Evolutionary conservation across 2,797 vertebrate species (phyloP), one percentile per base, ranked within the genome.

Genomic region (Limosa lapponica): DNA sequence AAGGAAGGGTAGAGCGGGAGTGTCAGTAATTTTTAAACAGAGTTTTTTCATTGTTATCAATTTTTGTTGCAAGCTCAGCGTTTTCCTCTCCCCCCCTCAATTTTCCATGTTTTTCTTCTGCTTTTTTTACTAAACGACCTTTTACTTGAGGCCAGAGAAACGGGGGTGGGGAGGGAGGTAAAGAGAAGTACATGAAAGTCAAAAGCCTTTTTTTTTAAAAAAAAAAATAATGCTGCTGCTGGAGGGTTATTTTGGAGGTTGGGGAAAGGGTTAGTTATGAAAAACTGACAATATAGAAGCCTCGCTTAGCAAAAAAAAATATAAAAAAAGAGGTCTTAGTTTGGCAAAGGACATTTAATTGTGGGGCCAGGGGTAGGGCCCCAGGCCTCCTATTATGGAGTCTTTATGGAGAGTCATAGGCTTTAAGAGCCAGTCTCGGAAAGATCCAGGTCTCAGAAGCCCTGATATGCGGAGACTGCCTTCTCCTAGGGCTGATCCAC

Each of bases 61-160:
- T 82, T 94, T 94, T 65, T 86, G 11, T 71, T 72, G n/a, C 41
- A 79, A 72, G 28, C 23, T 88, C 5, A 3, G 24, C 43, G 6
- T 74, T 93, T 84, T 70, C 49, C 37, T 81, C 27, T 14, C 15
- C 30, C 6, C 3, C 14, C 17, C 25, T 55, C 22, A 37, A 10
- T 70, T 86, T 90, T 70, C 73, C 10, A 37, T 69, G 22, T 43
- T 88, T 91, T 91, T 74, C 34, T 88, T 83, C 37, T 81, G 44
- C 25, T 36, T 75, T 88, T 83, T 88, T n/a, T 5, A 36, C 2
- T 10, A 54, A 81, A 82, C 67, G 59, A 10, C 80, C 61, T 54
- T 54, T 30, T 54, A 54, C 28, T 73, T 67, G 48, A 67, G 66
- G 48, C 39, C 41, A 44, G 39, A 24, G 15, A 34, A 30, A 8